Evolutionary conservation across 1,140 invertebrate genomes (phyloP).

Genomic region (Hormaphis cornu): DNA sequence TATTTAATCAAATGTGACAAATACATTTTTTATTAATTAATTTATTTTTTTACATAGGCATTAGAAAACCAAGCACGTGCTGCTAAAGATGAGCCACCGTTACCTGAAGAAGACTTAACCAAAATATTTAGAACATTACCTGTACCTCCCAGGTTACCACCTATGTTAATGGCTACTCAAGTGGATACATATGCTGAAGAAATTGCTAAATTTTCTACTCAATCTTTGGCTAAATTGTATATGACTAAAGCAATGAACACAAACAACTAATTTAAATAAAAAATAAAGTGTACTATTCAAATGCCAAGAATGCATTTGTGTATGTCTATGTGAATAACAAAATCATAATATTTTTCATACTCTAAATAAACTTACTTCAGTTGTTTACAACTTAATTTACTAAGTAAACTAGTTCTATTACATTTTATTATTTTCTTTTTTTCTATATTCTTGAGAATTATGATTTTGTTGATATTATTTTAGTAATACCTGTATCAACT

Average conservation of each 20-base stretch:
- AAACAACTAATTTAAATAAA: neutral
- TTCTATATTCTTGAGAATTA: no score
- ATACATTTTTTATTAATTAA: neutral
- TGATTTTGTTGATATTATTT: no score
- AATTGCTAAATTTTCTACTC: constrained; percentile 89
- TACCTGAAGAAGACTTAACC: constrained; percentile 93
- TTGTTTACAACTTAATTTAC: no score
- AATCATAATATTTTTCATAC: no score
- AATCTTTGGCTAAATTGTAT: constrained; percentile 92
- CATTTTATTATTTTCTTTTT: no score
- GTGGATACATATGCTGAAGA: constrained; percentile 89
- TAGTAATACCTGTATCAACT: no score
- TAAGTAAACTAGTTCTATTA: no score
- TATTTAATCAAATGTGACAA: neutral
- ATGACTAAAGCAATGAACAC: constrained; percentile 66
- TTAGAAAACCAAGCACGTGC: constrained; percentile 83
- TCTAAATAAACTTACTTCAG: no score
- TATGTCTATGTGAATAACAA: neutral
- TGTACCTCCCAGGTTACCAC: no score
- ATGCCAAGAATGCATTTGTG: neutral
- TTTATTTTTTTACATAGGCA: constrained; percentile 46
- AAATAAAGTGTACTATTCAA: neutral
- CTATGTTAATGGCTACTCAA: constrained; percentile 89
- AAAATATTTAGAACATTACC: constrained; percentile 87
- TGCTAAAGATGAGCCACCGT: constrained; percentile 77